Evolutionary conservation across 2,888 invertebrate genomes (phyloP).

Genomic region (Trachelus iudaicus): DNA sequence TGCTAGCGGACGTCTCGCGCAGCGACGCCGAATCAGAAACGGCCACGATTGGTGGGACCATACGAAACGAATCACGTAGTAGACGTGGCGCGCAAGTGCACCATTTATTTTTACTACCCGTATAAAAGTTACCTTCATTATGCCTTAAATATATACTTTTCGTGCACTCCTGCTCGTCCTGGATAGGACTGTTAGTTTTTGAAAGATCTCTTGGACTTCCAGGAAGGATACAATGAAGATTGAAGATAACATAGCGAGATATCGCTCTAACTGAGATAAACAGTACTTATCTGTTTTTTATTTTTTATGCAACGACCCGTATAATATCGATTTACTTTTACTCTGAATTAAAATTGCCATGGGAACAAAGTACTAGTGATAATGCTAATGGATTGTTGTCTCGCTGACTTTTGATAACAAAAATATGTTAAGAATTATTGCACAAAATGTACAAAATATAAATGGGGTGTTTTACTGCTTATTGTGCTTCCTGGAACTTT

Average conservation of each 20-base stretch:
- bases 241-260: background rate
- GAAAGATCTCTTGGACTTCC: background rate
- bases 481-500: background rate
- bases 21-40: slow-evolving; percentile 45
- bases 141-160: background rate
- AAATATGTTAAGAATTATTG: background rate
- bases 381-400: background rate
- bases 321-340: background rate
- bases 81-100: background rate
- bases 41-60: slow-evolving; percentile 35
- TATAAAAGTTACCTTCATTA: background rate
- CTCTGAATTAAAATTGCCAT: background rate
- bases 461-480: background rate
- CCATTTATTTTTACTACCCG: background rate
- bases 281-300: background rate
- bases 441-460: background rate
- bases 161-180: background rate
- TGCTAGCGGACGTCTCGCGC: slow-evolving; percentile 11
- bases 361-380: background rate
- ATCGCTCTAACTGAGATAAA: background rate
- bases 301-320: background rate
- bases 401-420: background rate
- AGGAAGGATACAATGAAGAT: background rate
- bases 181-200: background rate
- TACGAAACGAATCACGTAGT: background rate